A percentile compares a stretch with the other conserved stretches of the same genome.
These are phyloP conservation scores for Stictocephala bisonia DNA, from an alignment of 2,888 invertebrate genomes.

Conservation along the genomic window DNA sequence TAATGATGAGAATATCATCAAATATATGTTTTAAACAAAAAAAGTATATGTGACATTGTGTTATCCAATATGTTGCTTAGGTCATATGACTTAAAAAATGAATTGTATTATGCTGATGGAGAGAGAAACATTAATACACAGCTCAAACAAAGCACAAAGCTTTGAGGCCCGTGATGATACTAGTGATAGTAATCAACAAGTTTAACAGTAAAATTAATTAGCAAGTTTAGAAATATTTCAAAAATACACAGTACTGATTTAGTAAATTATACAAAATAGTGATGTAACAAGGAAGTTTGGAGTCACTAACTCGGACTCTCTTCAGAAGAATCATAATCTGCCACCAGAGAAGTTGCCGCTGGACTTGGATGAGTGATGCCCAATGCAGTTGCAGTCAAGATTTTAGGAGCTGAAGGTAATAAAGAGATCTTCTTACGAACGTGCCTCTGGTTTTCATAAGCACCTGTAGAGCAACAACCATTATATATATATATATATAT, in stretches of 20 bases:
- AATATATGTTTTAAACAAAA: no score
- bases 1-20: no score
- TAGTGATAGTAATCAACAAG: no score
- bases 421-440: conserved; percentile 28
- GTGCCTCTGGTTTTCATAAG: conserved; percentile 6
- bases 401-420: conserved; percentile 15
- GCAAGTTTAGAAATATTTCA: conserved; percentile 9
- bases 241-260: neutral
- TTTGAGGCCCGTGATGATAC: no score
- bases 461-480: conserved; percentile 22
- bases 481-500: no score
- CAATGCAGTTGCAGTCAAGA: neutral
- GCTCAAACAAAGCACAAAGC: no score
- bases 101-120: no score
- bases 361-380: conserved; percentile 16
- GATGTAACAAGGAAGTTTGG: neutral
- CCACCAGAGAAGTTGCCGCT: conserved; percentile 11
- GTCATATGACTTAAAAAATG: no score
- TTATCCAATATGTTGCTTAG: no score
- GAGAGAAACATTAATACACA: no score
- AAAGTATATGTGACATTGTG: no score
- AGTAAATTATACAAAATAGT: neutral
- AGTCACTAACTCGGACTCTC: conserved; percentile 18
- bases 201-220: no score
- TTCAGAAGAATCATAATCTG: conserved; percentile 42